These are phyloP conservation scores for Ametastegia equiseti DNA, from an alignment of 2,888 invertebrate species.

Conservation along the genomic window DNA sequence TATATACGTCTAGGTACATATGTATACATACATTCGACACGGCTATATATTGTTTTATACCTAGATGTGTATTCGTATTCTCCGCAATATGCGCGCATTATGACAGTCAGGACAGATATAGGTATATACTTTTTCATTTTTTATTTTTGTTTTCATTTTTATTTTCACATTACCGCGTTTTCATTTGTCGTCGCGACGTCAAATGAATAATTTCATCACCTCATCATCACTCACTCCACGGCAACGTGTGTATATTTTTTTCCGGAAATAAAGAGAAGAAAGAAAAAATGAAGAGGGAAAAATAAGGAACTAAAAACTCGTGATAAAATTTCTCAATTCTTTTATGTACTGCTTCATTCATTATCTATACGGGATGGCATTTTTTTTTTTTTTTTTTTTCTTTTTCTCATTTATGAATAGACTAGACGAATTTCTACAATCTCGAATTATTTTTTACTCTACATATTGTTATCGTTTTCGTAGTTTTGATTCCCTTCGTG, in stretches of 20 bases:
- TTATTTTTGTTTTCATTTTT: not conserved
- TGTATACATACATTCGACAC: slow-evolving; percentile 8
- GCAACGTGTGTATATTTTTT: not conserved
- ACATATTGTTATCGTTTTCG: too few relatives aligned
- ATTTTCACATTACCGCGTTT: too few relatives aligned
- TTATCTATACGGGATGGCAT: not conserved
- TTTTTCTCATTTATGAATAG: too few relatives aligned
- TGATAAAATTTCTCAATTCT: not conserved
- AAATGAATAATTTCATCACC: not conserved
- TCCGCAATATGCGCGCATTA: not conserved
- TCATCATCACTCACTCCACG: not conserved
- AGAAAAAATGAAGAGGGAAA: not conserved
- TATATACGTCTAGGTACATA: not conserved
- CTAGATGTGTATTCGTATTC: not conserved
- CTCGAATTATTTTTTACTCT: too few relatives aligned
- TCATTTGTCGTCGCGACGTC: too few relatives aligned
- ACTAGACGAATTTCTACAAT: too few relatives aligned
- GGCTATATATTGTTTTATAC: not conserved
- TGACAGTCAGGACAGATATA: not conserved
- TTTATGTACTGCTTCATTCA: not conserved
- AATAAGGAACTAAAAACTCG: not conserved
- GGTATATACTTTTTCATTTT: not conserved
- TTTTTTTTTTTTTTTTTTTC: not conserved
- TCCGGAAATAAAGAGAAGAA: not conserved
- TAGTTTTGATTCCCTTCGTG: too few relatives aligned